Evolutionary conservation across 1,140 invertebrate species (phyloP), one percentile per base, ranked within the genome.

Genomic region (Scaptomyza graminum): DNA sequence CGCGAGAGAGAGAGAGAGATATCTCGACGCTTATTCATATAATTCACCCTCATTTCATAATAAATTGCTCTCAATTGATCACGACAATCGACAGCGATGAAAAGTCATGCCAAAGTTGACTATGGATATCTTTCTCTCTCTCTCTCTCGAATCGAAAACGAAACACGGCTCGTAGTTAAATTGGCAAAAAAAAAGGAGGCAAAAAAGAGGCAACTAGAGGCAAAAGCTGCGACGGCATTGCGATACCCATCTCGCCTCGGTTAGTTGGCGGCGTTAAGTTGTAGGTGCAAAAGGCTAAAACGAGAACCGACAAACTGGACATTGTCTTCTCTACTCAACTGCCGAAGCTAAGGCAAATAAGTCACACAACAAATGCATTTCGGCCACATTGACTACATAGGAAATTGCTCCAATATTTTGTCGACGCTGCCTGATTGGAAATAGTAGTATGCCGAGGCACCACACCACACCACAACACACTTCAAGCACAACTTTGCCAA

Each of bases 11-110:
- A 51, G 64, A 12, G 64, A 56, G 55, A 9, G 16, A 8, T 51
- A 25, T 11, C 54, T 66, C 63, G 79, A 82, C 73, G 81, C 83
- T 88, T 85, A 90, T 90, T 85, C 81, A 89, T 91, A 91, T 91
- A 91, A 91, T 91, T 91, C 90, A 91, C 89, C 89, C 90, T 91
- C 90, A 91, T 91, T 91, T 91, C 90, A 85, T 91, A 91, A 91
- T 91, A 91, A 91, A 91, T 91, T 91, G 90, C 90, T 91, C 90
- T 91, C 90, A 91, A 91, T 91, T 91, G 90, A 91, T 91, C 90
- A 91, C 90, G 90, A 91, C 90, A 91, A 91, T 89, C 89, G 89
- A 90, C 85, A 90, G 82, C 81, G 82, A 90, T 88, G 88, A 90
- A 90, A 90, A 90, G 85, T 90, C 85, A 90, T 90, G 85, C 85